Evolutionary conservation across 2,797 vertebrate species (phyloP), one percentile per base, ranked within the genome.

Genomic region (Scarus forsteni): DNA sequence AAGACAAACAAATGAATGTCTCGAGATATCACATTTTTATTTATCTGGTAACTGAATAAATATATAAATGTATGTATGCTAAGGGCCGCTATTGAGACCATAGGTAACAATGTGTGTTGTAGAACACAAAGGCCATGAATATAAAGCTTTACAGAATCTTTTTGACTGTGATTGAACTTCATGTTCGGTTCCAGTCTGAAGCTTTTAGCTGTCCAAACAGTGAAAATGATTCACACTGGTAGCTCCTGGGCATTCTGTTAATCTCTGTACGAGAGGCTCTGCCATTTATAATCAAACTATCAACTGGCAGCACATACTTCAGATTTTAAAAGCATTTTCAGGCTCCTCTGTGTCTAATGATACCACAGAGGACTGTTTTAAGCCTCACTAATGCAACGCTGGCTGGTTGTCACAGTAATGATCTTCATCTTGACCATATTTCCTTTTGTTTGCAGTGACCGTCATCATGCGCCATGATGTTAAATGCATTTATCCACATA

Each of bases 381-480:
- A 62, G 34, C 35, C 8, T 3, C 42, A 9, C 35, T 11, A 1
- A 15, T 51, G 52, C 49, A 42, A 15, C 39, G n/a, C 58, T 51
- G 45, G 34, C 44, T 18, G 52, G 39, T 67, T 67, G 55, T 35
- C 7, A 14, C 39, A n/a, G 34, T 39, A 27, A 14, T 11, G 12
- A 35, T 60, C 62, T 59, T 55, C 53, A 60, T 71, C 65, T 52
- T 40, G 19, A 18, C 4, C 34, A 18, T 63, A 35, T 51, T 18
- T 49, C 51, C 19, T 42, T 27, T 59, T 45, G 66, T 73, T 76
- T 53, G 46, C 56, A 50, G 52, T 14, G n/a, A 61, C 54, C 52
- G 57, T 67, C 34, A 18, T 60, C 49, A n/a, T 54, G n/a, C 56
- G 57, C 64, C 38, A 18, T 60, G 40, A n/a, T 54, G n/a, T 54